Evolutionary conservation across 1,140 invertebrate genomes (phyloP), one percentile per base, ranked within the genome.

Genomic region (Acromyrmex heyeri): DNA sequence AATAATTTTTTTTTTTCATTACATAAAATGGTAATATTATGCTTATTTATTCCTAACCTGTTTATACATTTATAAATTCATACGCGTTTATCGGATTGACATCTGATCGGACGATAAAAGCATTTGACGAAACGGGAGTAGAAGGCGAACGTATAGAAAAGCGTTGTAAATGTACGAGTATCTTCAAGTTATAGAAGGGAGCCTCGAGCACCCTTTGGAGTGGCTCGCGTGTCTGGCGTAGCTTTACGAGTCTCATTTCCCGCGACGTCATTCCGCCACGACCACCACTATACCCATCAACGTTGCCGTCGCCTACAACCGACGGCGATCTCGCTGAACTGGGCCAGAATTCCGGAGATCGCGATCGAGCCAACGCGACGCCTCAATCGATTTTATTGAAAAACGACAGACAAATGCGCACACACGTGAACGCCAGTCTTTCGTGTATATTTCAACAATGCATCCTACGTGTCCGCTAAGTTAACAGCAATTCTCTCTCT

Each of bases 231-330:
- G 92, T 91, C 86, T 86, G 76, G 87, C 89, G 86, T 92, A 93
- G 91, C 88, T 94, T 94, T 94, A 94, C 91, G 92, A 94, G 92
- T 90, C 92, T 94, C 92, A 94, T 93, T 94, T 94, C 91, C 91
- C 92, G 91, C 92, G 87, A 91, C 91, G 93, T 93, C 93, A 92
- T 93, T 94, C 89, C 90, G 50, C 88, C 70, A 85, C 86, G 77
- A 90, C 86, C 48, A 81, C 53, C 82, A 53, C 38, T 44, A 59
- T 82, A 61, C 76, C 70, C 55, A 67, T 87, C 86, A 87, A 78
- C 73, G 72, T 88, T 69, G 14, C 65, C 89, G 70, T 87, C 81
- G 67, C 69, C 69, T 86, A 62, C 85, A 75, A 61, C 50, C 67
- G 69, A 73, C 62, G 65, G 48, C 79, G 61, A 91, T 90, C 57